A percentile compares a stretch with the other conserved stretches of the same genome.
These are phyloP conservation scores for Dexiosoma caninum DNA, from an alignment of 2,888 invertebrate genomes.

Conservation along the genomic window DNA sequence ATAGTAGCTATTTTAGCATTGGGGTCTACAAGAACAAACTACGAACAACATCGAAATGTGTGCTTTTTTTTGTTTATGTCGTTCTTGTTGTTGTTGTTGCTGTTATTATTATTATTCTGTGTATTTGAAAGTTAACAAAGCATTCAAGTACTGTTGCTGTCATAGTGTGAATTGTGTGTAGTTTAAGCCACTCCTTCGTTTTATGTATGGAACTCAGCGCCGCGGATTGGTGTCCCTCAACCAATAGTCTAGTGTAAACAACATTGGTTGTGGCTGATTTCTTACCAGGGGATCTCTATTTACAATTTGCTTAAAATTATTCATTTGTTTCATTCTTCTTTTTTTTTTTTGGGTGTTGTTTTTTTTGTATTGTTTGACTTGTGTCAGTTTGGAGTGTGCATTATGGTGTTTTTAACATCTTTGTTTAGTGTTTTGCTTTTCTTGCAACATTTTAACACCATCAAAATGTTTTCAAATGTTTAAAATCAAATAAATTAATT, in stretches of 20 bases:
- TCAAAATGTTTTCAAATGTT: slow-evolving; percentile 23
- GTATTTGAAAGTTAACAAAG: slow-evolving; percentile 47
- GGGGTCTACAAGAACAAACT: slow-evolving; percentile 14
- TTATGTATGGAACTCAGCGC: slow-evolving; percentile 70
- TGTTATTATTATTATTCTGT: slow-evolving; percentile 3
- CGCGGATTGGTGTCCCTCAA: slow-evolving; percentile 76
- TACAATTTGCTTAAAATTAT: slow-evolving; percentile 35
- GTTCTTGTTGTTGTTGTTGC: not conserved
- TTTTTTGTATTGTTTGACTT: not conserved
- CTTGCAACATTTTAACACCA: slow-evolving; percentile 30
- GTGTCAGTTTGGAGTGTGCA: slow-evolving; percentile 45
- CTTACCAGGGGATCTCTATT: slow-evolving; percentile 46
- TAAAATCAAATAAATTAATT: not conserved
- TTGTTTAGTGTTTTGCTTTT: not conserved
- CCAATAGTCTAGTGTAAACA: slow-evolving; percentile 77
- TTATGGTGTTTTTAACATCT: slow-evolving; percentile 41
- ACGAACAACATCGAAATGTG: slow-evolving; percentile 18
- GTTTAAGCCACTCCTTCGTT: slow-evolving; percentile 77
- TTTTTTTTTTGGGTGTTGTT: not conserved
- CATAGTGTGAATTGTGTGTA: slow-evolving; percentile 77
- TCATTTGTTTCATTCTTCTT: not conserved
- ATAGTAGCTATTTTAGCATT: slow-evolving; percentile 37
- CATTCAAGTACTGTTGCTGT: slow-evolving; percentile 50
- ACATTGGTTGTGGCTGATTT: slow-evolving; percentile 67
- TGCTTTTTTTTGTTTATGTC: no score